Conservation (phyloP, 2,797 vertebrate species). For the Pipistrellus pygmaeus region DNA sequence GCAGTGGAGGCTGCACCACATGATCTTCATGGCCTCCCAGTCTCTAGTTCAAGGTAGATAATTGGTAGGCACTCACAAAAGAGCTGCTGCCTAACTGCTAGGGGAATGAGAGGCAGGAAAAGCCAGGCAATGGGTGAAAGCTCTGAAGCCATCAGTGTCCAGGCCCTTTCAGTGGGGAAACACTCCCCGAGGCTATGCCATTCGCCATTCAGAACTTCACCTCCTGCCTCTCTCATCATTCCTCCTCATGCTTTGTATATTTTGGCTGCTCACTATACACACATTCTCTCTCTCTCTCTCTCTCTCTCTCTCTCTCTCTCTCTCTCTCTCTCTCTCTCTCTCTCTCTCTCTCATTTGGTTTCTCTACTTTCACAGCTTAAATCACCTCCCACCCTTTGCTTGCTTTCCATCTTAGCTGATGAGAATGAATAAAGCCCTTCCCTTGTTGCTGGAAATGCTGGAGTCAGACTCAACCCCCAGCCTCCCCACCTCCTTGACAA, state of each 20-base stretch:
- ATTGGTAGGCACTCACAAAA: neutral
- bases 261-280: neutral
- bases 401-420: neutral
- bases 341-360: neutral
- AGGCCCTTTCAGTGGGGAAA: neutral
- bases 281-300: neutral
- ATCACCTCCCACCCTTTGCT: too few relatives aligned
- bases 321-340: neutral
- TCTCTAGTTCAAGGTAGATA: neutral
- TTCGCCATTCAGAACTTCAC: neutral
- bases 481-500: neutral
- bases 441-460: neutral
- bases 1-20: neutral
- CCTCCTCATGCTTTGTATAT: neutral
- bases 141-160: too few relatives aligned
- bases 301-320: neutral
- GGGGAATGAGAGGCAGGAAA: neutral
- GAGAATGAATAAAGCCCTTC: neutral
- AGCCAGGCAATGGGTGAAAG: neutral
- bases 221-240: neutral
- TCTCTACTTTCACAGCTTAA: neutral
- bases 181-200: accelerated
- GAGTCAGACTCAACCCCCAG: neutral
- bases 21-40: neutral
- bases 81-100: neutral